Evolutionary conservation across 2,888 invertebrate genomes (phyloP).

Genomic region (Pyrrhia umbra): DNA sequence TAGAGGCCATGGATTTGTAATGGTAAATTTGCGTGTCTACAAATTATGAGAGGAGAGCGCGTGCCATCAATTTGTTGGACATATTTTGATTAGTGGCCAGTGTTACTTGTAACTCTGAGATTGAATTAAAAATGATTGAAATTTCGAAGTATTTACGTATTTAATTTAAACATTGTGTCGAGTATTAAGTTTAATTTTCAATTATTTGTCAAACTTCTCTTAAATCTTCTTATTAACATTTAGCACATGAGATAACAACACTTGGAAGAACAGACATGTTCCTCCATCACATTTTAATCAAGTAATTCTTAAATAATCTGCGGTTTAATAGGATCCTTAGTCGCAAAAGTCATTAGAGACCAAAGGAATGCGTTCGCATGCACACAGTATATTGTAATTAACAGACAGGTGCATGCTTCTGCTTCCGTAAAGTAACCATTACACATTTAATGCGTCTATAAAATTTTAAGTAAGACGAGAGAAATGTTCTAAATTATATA

Average conservation of each 20-base stretch:
- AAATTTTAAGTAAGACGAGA: constrained; percentile 12
- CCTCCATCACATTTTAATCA: neutral
- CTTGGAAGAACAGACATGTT: no score
- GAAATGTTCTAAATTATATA: constrained; percentile 8
- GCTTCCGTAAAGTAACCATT: constrained; percentile 11
- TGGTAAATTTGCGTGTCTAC: constrained; percentile 33
- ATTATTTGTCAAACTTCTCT: no score
- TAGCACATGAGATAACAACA: no score
- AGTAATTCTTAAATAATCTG: no score
- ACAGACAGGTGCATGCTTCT: neutral
- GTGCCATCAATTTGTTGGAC: constrained; percentile 10
- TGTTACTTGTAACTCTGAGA: neutral
- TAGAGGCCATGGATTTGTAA: constrained; percentile 31
- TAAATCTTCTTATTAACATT: no score
- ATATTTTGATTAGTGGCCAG: neutral
- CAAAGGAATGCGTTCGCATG: neutral
- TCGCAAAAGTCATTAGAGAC: neutral
- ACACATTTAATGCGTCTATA: constrained; percentile 20
- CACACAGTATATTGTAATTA: constrained; percentile 1
- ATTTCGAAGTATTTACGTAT: no score
- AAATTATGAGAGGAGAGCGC: constrained; percentile 3
- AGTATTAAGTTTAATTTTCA: no score
- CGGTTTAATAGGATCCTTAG: no score
- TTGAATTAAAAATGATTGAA: neutral
- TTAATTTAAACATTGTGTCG: no score